A percentile compares a stretch with the other conserved stretches of the same genome.
These are phyloP conservation scores for Ypsolopha scabrella DNA, from an alignment of 2,888 invertebrate species.

Conservation along the genomic window DNA sequence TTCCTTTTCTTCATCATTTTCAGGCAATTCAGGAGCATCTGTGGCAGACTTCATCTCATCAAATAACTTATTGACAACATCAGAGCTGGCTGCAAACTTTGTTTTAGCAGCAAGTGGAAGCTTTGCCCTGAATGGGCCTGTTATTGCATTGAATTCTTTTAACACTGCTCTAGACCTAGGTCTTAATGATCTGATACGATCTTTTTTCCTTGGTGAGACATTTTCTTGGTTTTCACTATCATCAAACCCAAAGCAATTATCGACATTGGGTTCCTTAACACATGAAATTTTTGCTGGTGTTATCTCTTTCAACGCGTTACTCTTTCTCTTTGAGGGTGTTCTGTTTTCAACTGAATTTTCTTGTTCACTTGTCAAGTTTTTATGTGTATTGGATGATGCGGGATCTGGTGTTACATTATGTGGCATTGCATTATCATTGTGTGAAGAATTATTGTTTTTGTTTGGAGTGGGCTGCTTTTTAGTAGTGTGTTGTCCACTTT, in stretches of 20 bases:
- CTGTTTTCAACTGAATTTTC: conserved; percentile 14
- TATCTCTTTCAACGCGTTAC: conserved; percentile 5
- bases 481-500: conserved; percentile 13
- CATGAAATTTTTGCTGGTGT: conserved; percentile 17
- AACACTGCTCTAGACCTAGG: conserved; percentile 32
- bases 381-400: not conserved
- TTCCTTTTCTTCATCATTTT: conserved; percentile 14
- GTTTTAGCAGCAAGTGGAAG: conserved; percentile 32
- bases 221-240: conserved; percentile 51
- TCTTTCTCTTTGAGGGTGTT: conserved; percentile 14
- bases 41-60: conserved; percentile 36
- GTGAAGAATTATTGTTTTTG: conserved; percentile 7
- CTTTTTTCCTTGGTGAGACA: conserved; percentile 38
- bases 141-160: conserved; percentile 37
- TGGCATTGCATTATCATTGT: conserved; percentile 5
- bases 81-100: conserved; percentile 27
- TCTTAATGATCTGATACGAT: conserved; percentile 25
- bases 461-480: conserved; percentile 13
- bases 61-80: conserved; percentile 33
- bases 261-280: conserved; percentile 19
- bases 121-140: conserved; percentile 32
- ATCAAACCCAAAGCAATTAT: conserved; percentile 60
- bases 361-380: conserved; percentile 10
- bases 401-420: not conserved
- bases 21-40: conserved; percentile 34